Conservation (phyloP, 2,113 vertebrate species). For the Alethe diademata region DNA sequence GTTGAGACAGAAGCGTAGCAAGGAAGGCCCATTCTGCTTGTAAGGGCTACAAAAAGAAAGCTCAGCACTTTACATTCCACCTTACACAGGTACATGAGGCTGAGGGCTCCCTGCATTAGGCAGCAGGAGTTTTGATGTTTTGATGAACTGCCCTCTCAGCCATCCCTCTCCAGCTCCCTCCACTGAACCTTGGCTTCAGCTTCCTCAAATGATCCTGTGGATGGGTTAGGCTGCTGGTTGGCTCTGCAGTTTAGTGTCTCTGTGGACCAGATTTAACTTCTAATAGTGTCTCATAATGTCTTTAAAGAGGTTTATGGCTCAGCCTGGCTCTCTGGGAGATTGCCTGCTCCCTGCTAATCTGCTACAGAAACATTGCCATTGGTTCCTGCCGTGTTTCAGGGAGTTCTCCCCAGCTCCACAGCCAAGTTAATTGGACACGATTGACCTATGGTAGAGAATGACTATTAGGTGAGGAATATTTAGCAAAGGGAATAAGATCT, state of each 20-base stretch:
- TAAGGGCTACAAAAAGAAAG: not conserved
- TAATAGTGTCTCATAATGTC: not conserved
- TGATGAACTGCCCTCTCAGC: slow-evolving; percentile 5
- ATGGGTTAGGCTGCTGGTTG: not conserved
- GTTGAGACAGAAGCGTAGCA: not conserved
- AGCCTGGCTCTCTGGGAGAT: not conserved
- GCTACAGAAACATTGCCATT: not conserved
- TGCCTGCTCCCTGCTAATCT: slow-evolving; percentile 1
- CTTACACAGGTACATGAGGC: not conserved
- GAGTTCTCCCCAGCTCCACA: not conserved
- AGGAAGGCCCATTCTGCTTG: not conserved
- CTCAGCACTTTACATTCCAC: not conserved
- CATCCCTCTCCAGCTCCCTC: not conserved
- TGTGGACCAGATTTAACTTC: not conserved
- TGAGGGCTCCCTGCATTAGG: not conserved
- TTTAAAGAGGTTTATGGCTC: slow-evolving; percentile 19
- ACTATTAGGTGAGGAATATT: not conserved
- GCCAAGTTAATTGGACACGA: not conserved
- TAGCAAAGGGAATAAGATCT: not conserved
- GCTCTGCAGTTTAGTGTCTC: not conserved
- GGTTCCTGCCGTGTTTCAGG: slow-evolving; percentile 2
- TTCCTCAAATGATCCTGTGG: not conserved
- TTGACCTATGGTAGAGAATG: not conserved
- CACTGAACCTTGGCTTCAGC: not conserved
- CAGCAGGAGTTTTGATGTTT: not conserved